Evolutionary conservation across 2,888 invertebrate species (phyloP).

Genomic region (Uloborus plumipes): DNA sequence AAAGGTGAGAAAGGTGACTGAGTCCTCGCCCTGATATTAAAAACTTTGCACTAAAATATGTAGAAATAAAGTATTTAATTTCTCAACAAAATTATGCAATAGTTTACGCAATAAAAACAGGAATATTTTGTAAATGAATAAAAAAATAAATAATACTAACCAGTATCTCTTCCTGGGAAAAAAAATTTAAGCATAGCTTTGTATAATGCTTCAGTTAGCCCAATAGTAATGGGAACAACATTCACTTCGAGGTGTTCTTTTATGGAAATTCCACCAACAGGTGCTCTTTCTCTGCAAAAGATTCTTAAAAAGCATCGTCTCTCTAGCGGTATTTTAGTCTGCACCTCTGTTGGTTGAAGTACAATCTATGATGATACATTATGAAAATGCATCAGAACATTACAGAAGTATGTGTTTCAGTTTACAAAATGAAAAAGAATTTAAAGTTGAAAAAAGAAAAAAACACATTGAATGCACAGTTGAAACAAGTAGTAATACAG

Average conservation of each 20-base stretch:
- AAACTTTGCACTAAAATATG: no score
- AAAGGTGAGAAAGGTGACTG: no score
- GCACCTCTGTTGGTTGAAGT: conserved; percentile 82
- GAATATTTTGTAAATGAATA: background rate
- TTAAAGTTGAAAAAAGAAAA: no score
- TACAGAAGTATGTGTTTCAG: no score
- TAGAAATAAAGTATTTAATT: no score
- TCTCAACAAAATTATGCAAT: no score
- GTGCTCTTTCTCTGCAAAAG: conserved; percentile 94
- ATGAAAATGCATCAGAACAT: no score
- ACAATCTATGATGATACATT: conserved; percentile 76
- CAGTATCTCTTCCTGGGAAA: conserved; percentile 93
- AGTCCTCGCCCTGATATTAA: no score
- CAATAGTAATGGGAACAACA: conserved; percentile 92
- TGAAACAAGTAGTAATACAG: no score
- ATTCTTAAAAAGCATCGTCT: conserved; percentile 92
- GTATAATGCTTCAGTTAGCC: conserved; percentile 95
- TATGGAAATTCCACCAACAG: conserved; percentile 98
- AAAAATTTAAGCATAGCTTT: conserved; percentile 97
- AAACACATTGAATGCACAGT: no score
- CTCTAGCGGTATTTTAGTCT: conserved; percentile 90
- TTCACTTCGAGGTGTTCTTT: conserved; percentile 99
- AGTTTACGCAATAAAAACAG: background rate
- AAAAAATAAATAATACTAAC: conserved; percentile 12
- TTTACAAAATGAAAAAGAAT: no score